Evolutionary conservation across 1,140 invertebrate species (phyloP), one percentile per base, ranked within the genome.

Genomic region (Asbolus verrucosus): DNA sequence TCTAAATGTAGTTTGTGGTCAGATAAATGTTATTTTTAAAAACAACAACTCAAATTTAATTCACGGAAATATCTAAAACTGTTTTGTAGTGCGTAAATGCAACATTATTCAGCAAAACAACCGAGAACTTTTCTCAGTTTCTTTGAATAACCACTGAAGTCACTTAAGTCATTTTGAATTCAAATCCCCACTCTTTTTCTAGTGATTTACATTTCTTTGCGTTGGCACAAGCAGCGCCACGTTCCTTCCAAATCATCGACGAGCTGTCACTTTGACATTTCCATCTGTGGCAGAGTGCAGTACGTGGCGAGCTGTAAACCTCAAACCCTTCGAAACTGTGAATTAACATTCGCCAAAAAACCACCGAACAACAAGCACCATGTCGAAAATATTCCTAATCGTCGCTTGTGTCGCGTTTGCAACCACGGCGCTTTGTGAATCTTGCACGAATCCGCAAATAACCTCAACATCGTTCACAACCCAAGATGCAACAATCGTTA

Each of bases 401-500:
- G 19, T 14, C 11, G 14, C 18, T 54, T 24, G 11, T 31, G 14
- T 71, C 13, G 33, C 54, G 41, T 46, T 70, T 24, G 11, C n/a
- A n/a, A n/a, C 61, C 11, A 27, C 59, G 8, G 70, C 43, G 39
- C 65, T 61, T 14, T 69, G 73, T 39, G 68, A 31, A 11, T 65
- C 80, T 43, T 91, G 89, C 76, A 80, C 82, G 76, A 85, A 89
- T 82, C 84, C 90, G 75, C 13, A 91, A 81, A 87, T 91, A 6
- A 85, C 86, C 66, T 85, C 89, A 1, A 87, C 84, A 13, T 86
- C 89, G 0, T 97, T 97, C 83, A 94, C 94, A 39, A 96, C 94
- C 2, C 87, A 91, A 80, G 95, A 98, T 87, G 93, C 92, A 2
- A 96, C 94, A 41, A 89, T 97, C 67, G 87, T 97, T 0, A 91